Conservation (phyloP, 2,113 vertebrate genomes). For the Catharus minimus region DNA sequence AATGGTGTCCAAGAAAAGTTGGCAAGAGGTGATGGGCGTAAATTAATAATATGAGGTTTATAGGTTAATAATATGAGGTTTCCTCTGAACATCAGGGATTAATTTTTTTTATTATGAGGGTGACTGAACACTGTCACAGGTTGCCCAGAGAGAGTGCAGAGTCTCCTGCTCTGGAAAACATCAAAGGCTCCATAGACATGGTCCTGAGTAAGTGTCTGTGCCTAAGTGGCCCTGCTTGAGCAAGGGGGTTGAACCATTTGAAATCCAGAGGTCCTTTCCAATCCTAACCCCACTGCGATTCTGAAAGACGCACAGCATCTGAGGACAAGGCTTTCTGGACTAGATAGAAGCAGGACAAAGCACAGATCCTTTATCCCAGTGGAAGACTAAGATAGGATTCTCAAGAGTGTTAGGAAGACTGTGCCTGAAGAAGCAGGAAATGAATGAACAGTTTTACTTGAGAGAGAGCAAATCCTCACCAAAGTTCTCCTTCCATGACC, state of each 20-base stretch:
- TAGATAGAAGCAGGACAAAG: background rate
- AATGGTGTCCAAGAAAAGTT: background rate
- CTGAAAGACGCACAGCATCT: background rate
- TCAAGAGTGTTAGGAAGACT: background rate
- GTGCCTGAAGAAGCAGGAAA: background rate
- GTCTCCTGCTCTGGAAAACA: background rate
- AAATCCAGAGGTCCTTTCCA: background rate
- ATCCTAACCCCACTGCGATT: background rate
- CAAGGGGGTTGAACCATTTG: background rate
- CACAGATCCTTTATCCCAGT: background rate
- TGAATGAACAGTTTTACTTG: background rate
- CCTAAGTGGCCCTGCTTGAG: background rate
- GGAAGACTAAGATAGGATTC: background rate
- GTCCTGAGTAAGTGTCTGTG: background rate
- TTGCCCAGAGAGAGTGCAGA: background rate
- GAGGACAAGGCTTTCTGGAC: background rate
- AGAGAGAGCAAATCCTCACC: background rate
- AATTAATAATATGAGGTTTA: background rate
- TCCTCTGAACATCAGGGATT: background rate
- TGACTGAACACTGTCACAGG: background rate
- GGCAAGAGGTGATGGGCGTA: accelerated
- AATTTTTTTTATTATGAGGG: background rate
- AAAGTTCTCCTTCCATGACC: background rate
- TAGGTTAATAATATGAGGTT: background rate
- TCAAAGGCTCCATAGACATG: background rate